phyloP scores from a whole-genome alignment of 2,888 invertebrate species.

The Spisula solida region DNA sequence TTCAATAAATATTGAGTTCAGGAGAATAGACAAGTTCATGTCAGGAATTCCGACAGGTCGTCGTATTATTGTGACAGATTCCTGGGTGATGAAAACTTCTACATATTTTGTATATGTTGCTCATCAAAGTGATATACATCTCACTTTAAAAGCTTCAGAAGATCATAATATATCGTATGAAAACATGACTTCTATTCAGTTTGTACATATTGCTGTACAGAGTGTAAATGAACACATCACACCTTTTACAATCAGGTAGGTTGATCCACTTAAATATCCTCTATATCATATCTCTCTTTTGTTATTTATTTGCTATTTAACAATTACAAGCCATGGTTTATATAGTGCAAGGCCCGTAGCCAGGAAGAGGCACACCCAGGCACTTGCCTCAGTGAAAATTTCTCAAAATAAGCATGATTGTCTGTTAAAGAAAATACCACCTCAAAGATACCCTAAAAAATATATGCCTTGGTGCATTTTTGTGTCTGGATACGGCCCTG shows the following conservation, averaged over 20 bases:
- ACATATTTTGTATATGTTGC: conserved; percentile 92
- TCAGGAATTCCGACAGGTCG: conserved; percentile 84
- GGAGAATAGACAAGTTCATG: conserved; percentile 89
- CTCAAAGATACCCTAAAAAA: too few species aligned
- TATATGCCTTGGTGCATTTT: too few species aligned
- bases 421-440: too few species aligned
- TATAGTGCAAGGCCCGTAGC: too few species aligned
- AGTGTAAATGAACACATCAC: conserved; percentile 81
- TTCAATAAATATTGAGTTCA: conserved; percentile 92
- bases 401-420: too few species aligned
- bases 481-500: too few species aligned
- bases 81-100: conserved; percentile 95
- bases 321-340: too few species aligned
- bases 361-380: too few species aligned
- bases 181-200: conserved; percentile 93
- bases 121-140: conserved; percentile 93
- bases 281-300: too few species aligned
- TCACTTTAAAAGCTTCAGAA: conserved; percentile 92
- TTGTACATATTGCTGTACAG: conserved; percentile 92
- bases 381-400: too few species aligned
- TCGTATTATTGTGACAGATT: conserved; percentile 90
- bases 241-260: conserved; percentile 88
- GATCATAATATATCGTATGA: conserved; percentile 90
- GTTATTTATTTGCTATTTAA: too few species aligned
- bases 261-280: not conserved